Percentiles rank a stretch among this genome's conserved stretches.
Evolutionary conservation across 2,888 invertebrate genomes (phyloP).

Genomic region (Leptura quadrifasciata): DNA sequence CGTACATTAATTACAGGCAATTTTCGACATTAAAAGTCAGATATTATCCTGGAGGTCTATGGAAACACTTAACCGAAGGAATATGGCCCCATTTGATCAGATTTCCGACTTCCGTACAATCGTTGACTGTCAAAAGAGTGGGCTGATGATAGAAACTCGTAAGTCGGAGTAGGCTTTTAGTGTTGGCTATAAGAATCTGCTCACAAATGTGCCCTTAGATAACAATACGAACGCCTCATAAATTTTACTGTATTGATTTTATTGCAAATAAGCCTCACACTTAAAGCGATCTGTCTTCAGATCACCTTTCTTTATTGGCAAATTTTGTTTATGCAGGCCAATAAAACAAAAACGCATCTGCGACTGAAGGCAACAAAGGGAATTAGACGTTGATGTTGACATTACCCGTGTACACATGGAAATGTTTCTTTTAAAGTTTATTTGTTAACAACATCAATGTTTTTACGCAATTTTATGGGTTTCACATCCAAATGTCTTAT

Average conservation of each 20-base stretch:
- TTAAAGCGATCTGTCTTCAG: constrained; percentile 63
- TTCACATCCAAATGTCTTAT: too few species aligned
- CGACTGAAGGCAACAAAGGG: constrained; percentile 36
- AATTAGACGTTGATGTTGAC: constrained; percentile 5
- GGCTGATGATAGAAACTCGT: constrained; percentile 63
- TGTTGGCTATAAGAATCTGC: constrained; percentile 64
- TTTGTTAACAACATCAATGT: too few species aligned
- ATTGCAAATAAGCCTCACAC: constrained; percentile 70
- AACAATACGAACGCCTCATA: constrained; percentile 66
- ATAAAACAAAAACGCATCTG: constrained; percentile 52
- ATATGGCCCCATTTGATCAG: constrained; percentile 63
- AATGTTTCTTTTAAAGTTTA: too few species aligned
- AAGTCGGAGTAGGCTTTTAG: constrained; percentile 63
- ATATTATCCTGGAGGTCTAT: constrained; percentile 41
- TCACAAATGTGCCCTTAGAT: constrained; percentile 62
- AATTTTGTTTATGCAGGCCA: constrained; percentile 55
- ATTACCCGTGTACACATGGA: not conserved
- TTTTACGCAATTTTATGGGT: too few species aligned
- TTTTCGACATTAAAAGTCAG: constrained; percentile 45
- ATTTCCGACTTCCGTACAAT: constrained; percentile 61
- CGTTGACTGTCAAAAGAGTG: constrained; percentile 61
- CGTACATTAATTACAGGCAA: constrained; percentile 1
- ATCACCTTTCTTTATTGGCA: constrained; percentile 63
- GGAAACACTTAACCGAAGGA: constrained; percentile 54
- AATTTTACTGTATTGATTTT: constrained; percentile 71